phyloP scores from a whole-genome alignment of 1,140 invertebrate species.

The Lepidostoma basale region DNA sequence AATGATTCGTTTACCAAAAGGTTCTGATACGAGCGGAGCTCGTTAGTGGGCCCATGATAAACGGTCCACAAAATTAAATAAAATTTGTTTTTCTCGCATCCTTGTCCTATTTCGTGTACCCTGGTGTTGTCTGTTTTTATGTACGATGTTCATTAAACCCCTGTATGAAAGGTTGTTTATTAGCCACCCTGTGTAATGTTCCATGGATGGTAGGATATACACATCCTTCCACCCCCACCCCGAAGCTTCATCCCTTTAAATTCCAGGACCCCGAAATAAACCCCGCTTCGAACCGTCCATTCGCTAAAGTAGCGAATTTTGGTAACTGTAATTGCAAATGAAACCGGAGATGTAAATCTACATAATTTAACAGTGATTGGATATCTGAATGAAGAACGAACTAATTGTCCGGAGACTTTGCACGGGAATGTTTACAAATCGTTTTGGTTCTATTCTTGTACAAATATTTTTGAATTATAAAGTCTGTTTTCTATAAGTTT shows the following conservation, averaged over 20 bases:
- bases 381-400: neutral
- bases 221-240: neutral
- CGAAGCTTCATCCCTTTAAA: neutral
- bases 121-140: constrained; percentile 16
- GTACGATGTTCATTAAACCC: constrained; percentile 1
- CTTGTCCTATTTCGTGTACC: neutral
- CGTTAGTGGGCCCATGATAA: constrained; percentile 1
- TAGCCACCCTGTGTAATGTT: constrained; percentile 15
- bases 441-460: no score
- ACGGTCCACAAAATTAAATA: neutral
- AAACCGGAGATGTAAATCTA: constrained; percentile 1
- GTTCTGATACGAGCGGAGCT: neutral
- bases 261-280: neutral
- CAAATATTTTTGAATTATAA: no score
- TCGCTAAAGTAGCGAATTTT: neutral
- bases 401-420: no score
- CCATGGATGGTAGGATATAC: neutral
- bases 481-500: no score
- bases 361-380: constrained; percentile 17
- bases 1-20: no score
- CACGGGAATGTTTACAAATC: no score
- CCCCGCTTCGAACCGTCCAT: neutral
- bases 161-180: constrained; percentile 19
- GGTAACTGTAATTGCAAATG: neutral
- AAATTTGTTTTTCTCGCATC: constrained; percentile 23